These are phyloP conservation scores for Shargacucullia verbasci DNA, from an alignment of 2,888 invertebrate species.

Conservation along the genomic window DNA sequence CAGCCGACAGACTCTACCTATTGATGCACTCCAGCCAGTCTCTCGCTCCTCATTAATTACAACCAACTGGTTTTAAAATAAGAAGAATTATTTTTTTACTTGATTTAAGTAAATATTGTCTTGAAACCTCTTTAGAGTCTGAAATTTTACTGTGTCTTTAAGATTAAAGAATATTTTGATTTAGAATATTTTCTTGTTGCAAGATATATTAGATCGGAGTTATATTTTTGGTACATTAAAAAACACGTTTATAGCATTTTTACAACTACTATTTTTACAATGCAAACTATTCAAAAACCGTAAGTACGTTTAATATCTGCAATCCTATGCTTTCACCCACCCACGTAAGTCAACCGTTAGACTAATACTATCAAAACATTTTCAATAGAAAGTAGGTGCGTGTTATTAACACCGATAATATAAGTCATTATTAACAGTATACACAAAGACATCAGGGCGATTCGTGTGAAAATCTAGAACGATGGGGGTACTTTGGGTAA, in stretches of 20 bases:
- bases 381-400: slow-evolving; percentile 19
- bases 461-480: slow-evolving; percentile 81
- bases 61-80: slow-evolving; percentile 14
- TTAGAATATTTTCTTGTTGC: too few relatives aligned
- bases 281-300: too few relatives aligned
- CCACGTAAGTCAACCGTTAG: slow-evolving; percentile 4
- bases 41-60: slow-evolving; percentile 16
- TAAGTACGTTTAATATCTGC: slow-evolving; percentile 1
- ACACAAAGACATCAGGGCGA: slow-evolving; percentile 54
- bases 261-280: too few relatives aligned
- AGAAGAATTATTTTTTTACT: slow-evolving; percentile 1
- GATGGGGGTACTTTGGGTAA: slow-evolving; percentile 77
- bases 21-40: slow-evolving; percentile 8
- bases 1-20: slow-evolving; percentile 3
- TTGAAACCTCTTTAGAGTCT: background rate
- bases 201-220: too few relatives aligned
- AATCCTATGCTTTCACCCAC: slow-evolving; percentile 6
- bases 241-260: too few relatives aligned
- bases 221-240: too few relatives aligned
- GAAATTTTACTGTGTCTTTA: too few relatives aligned
- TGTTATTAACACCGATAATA: slow-evolving; percentile 29
- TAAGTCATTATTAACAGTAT: slow-evolving; percentile 34
- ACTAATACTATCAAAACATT: slow-evolving; percentile 28
- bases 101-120: slow-evolving; percentile 6
- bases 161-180: too few relatives aligned